Evolutionary conservation across 64 coral and sea anemone species (phyloP).

Genomic region (Montipora efflorescens): DNA sequence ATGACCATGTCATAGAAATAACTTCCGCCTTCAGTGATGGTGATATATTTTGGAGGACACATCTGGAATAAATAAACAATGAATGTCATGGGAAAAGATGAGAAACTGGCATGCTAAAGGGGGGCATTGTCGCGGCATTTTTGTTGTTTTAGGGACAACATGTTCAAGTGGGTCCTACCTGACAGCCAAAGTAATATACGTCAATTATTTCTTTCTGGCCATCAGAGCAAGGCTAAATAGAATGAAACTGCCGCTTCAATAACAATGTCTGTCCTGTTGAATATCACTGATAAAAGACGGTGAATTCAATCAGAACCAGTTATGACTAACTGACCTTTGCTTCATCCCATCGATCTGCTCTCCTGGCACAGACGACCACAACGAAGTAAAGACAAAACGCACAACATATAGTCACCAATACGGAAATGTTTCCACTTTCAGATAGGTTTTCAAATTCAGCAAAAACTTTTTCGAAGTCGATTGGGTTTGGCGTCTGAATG

Average conservation of each 20-base stretch:
- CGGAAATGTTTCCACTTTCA: constrained; percentile 43
- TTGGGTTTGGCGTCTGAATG: constrained; percentile 21
- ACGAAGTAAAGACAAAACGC: constrained; percentile 25
- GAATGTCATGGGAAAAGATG: too few relatives aligned
- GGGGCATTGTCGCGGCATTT: too few relatives aligned
- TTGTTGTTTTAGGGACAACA: too few relatives aligned
- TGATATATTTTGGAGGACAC: not conserved
- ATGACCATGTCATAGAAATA: constrained; percentile 56
- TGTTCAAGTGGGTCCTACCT: too few relatives aligned
- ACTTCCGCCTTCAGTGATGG: not conserved
- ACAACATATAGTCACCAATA: constrained; percentile 29
- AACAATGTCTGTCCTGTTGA: too few relatives aligned
- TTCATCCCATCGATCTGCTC: constrained; percentile 35
- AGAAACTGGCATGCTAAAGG: too few relatives aligned
- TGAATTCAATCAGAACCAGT: too few relatives aligned
- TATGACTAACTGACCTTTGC: not conserved
- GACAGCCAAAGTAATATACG: too few relatives aligned
- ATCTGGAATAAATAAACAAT: not conserved
- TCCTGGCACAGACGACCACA: constrained; percentile 29
- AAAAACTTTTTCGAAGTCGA: constrained; percentile 49
- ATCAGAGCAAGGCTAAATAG: too few relatives aligned
- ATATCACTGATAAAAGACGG: too few relatives aligned
- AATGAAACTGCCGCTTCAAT: too few relatives aligned
- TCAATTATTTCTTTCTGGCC: too few relatives aligned
- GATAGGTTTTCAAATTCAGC: constrained; percentile 25